A percentile compares a stretch with the other conserved stretches of the same genome.
Conservation (phyloP, 1,140 invertebrate species). For the Agraylea sexmaculata region DNA sequence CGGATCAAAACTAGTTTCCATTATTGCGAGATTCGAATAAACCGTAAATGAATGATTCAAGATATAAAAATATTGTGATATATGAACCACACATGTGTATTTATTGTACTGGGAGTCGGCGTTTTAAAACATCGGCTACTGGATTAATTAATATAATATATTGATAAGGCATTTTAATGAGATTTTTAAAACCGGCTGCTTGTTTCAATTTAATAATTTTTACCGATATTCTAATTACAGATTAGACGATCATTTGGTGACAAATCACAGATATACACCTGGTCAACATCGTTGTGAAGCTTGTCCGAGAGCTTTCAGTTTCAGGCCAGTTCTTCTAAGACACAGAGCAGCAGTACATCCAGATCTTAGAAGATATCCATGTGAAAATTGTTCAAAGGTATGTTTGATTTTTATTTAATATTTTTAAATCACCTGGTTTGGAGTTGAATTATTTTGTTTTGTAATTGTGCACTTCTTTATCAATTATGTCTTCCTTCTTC, state of each 20-base stretch:
- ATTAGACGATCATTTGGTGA: constrained; percentile 69
- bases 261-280: constrained; percentile 59
- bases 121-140: neutral
- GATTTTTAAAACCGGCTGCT: neutral
- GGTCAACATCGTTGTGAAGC: constrained; percentile 73
- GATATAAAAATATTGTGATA: too few species aligned
- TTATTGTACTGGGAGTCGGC: constrained; percentile 1
- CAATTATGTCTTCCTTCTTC: neutral
- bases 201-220: neutral
- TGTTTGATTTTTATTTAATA: constrained; percentile 18
- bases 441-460: neutral
- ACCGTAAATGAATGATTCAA: too few species aligned
- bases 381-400: constrained; percentile 89
- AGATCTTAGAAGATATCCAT: constrained; percentile 69
- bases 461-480: neutral
- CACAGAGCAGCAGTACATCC: constrained; percentile 74
- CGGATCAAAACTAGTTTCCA: too few species aligned
- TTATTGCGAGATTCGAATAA: too few species aligned
- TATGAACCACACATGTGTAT: neutral
- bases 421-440: neutral
- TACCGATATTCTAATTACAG: constrained; percentile 42
- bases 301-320: constrained; percentile 72
- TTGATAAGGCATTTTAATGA: constrained; percentile 3
- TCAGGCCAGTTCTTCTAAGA: constrained; percentile 66
- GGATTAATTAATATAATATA: neutral